Conservation (phyloP, 2,797 vertebrate genomes). For the Sebastes taczanowskii region DNA sequence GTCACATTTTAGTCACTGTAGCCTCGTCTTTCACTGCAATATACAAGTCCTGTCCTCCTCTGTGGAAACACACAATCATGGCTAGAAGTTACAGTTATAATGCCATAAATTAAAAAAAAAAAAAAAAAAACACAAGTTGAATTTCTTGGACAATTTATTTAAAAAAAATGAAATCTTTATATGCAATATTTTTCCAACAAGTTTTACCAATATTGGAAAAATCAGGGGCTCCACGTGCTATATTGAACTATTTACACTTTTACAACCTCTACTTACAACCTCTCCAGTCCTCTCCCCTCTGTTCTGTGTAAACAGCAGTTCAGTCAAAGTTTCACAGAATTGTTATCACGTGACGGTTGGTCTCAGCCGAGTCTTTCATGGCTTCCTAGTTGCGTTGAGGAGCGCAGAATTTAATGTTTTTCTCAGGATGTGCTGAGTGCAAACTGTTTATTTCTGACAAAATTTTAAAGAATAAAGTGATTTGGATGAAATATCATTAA, state of each 20-base stretch:
- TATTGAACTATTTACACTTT: neutral
- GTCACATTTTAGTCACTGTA: neutral
- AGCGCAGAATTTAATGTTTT: neutral
- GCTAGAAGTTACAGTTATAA: neutral
- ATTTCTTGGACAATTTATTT: neutral
- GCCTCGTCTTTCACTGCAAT: neutral
- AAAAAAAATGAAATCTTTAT: fast-evolving
- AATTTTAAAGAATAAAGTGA: no score
- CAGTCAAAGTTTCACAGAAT: no score
- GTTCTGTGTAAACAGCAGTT: no score
- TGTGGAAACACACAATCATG: neutral
- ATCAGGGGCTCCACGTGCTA: no score
- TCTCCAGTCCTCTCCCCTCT: neutral
- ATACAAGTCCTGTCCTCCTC: neutral
- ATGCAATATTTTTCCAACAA: neutral
- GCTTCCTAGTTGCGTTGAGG: no score
- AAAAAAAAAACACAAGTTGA: neutral
- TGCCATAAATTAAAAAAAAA: neutral
- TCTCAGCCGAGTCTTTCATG: no score
- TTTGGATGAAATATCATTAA: neutral
- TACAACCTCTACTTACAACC: no score
- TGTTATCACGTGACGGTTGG: no score
- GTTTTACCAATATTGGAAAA: neutral
- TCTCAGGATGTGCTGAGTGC: fast-evolving
- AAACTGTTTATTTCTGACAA: no score